Evolutionary conservation across 2,113 vertebrate species (phyloP).

Genomic region (Hippocampus guttulatus): DNA sequence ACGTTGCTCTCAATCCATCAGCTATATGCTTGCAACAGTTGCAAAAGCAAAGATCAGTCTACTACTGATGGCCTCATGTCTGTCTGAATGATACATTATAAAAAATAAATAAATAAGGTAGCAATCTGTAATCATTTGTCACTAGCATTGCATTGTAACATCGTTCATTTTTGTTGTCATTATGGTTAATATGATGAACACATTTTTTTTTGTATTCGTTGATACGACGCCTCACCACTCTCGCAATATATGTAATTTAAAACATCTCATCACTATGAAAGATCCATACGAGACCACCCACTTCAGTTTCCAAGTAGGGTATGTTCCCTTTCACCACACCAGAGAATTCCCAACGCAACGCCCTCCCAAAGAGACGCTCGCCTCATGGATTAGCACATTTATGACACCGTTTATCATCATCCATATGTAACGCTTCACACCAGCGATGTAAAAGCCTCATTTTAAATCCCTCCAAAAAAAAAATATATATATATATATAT

Average conservation of each 20-base stretch:
- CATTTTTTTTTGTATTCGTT: too few relatives aligned
- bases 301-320: background rate
- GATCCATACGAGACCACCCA: background rate
- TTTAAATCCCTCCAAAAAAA: conserved; percentile 34
- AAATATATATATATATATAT: too few relatives aligned
- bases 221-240: background rate
- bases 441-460: conserved; percentile 32
- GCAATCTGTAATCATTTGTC: too few relatives aligned
- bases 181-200: too few relatives aligned
- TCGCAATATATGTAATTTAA: background rate
- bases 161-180: too few relatives aligned
- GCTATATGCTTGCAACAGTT: too few relatives aligned
- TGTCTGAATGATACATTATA: too few relatives aligned
- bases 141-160: too few relatives aligned
- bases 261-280: background rate
- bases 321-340: background rate
- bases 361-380: background rate
- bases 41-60: too few relatives aligned
- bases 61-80: too few relatives aligned
- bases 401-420: conserved; percentile 47
- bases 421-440: conserved; percentile 47
- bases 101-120: too few relatives aligned
- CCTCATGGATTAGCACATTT: conserved; percentile 3
- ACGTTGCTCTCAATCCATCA: too few relatives aligned
- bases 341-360: background rate